Percentiles rank a stretch among this genome's conserved stretches.
These are phyloP conservation scores for Thysanoteuthis rhombus DNA, from an alignment of 2,888 invertebrate species.

Conservation along the genomic window DNA sequence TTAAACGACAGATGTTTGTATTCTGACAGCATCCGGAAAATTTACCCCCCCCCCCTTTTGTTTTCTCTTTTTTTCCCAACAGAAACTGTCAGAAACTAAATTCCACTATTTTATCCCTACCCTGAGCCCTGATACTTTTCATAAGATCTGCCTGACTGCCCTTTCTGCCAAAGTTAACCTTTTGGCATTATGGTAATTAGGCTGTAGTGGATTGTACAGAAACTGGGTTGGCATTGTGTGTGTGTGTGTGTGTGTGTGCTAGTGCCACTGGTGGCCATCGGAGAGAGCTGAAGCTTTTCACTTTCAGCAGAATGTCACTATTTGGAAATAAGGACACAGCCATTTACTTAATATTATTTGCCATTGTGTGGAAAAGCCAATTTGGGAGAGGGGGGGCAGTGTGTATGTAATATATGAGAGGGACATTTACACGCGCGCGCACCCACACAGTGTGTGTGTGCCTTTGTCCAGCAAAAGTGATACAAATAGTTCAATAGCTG, in stretches of 20 bases:
- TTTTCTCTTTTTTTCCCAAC: neutral
- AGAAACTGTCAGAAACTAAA: neutral
- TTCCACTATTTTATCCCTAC: neutral
- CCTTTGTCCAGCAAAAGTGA: no score
- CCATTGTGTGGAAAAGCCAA: neutral
- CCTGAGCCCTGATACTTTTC: neutral
- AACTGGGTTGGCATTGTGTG: neutral
- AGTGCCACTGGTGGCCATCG: neutral
- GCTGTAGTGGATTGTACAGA: neutral
- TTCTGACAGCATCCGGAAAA: neutral
- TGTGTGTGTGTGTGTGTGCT: neutral
- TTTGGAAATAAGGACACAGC: neutral
- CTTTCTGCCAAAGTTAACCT: slow-evolving; percentile 12
- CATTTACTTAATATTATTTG: neutral
- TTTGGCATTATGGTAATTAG: neutral
- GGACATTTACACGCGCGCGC: neutral
- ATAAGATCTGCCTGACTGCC: neutral
- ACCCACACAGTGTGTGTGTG: neutral
- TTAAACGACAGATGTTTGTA: neutral
- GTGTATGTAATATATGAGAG: neutral
- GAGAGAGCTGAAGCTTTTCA: neutral
- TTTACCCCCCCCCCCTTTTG: neutral
- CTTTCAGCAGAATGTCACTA: neutral
- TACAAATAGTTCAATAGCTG: no score
- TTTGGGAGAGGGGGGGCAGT: neutral